Percentiles rank a stretch among this genome's conserved stretches.
Evolutionary conservation across 2,888 invertebrate species (phyloP).

Genomic region (Trissoscelio sp.): DNA sequence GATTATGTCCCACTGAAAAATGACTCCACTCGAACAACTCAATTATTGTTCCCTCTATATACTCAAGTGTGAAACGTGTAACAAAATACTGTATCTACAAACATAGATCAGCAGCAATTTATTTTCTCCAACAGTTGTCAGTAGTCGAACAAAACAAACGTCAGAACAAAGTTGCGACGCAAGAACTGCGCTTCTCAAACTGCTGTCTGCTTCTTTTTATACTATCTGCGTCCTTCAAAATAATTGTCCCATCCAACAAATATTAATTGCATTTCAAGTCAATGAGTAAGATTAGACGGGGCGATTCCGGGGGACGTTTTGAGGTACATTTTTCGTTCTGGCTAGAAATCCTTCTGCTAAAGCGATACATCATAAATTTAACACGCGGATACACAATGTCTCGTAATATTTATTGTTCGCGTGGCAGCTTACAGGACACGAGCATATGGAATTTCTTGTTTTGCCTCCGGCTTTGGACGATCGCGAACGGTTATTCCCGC

Average conservation of each 20-base stretch:
- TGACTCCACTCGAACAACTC: background rate
- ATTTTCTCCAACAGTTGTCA: slow-evolving; percentile 9
- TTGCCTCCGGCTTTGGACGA: slow-evolving; percentile 2
- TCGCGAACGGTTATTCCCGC: background rate
- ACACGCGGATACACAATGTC: slow-evolving; percentile 22
- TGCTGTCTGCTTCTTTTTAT: slow-evolving; percentile 5
- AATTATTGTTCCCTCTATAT: background rate
- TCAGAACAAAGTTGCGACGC: slow-evolving; percentile 7
- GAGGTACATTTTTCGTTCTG: no score
- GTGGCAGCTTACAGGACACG: slow-evolving; percentile 23
- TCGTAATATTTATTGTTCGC: slow-evolving; percentile 39
- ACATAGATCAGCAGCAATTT: slow-evolving; percentile 4
- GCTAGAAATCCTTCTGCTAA: no score
- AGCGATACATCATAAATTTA: slow-evolving; percentile 43
- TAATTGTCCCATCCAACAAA: background rate
- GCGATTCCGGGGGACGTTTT: no score
- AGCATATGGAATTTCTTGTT: slow-evolving; percentile 31
- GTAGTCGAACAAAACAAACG: slow-evolving; percentile 15
- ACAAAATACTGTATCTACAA: slow-evolving; percentile 1
- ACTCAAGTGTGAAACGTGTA: slow-evolving; percentile 1
- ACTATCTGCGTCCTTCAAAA: background rate
- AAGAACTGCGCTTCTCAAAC: slow-evolving; percentile 1
- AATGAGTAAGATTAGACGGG: background rate
- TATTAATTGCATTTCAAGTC: slow-evolving; percentile 16
- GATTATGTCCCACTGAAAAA: background rate